These are phyloP conservation scores for Saccopteryx leptura DNA, from an alignment of 2,113 vertebrate species.

Conservation along the genomic window DNA sequence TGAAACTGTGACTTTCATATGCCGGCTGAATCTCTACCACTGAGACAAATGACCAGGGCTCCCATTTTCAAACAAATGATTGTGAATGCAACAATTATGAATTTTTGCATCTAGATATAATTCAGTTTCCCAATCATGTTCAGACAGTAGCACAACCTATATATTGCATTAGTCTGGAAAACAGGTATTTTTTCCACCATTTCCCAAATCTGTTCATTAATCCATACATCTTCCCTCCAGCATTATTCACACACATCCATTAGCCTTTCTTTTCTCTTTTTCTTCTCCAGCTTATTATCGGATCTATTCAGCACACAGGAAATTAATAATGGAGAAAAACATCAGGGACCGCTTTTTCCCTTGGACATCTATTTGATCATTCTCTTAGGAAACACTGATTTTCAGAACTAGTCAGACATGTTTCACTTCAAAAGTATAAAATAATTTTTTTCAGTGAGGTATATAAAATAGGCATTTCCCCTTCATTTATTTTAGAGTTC, in stretches of 20 bases:
- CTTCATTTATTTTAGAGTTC: not conserved
- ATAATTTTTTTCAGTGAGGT: not conserved
- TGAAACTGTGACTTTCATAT: too few relatives aligned
- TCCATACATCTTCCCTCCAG: not conserved
- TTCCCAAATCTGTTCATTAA: not conserved
- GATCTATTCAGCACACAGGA: not conserved
- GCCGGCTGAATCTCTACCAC: too few relatives aligned
- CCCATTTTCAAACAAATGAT: not conserved
- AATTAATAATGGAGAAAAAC: not conserved
- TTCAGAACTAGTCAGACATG: not conserved
- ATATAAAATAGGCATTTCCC: not conserved
- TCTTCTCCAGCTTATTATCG: not conserved
- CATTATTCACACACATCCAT: not conserved
- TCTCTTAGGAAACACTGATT: conserved; percentile 16
- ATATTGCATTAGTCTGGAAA: not conserved
- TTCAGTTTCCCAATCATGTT: not conserved
- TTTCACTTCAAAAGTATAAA: conserved; percentile 52
- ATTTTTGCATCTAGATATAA: not conserved
- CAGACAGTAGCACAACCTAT: not conserved
- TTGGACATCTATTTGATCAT: not conserved
- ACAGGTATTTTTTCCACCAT: not conserved
- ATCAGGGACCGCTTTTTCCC: not conserved
- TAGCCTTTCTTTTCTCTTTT: not conserved
- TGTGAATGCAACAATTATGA: not conserved
- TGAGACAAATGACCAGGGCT: too few relatives aligned